Base-by-base conservation (phyloP, 2,113 vertebrate genomes). In the Istiophorus platypterus region DNA sequence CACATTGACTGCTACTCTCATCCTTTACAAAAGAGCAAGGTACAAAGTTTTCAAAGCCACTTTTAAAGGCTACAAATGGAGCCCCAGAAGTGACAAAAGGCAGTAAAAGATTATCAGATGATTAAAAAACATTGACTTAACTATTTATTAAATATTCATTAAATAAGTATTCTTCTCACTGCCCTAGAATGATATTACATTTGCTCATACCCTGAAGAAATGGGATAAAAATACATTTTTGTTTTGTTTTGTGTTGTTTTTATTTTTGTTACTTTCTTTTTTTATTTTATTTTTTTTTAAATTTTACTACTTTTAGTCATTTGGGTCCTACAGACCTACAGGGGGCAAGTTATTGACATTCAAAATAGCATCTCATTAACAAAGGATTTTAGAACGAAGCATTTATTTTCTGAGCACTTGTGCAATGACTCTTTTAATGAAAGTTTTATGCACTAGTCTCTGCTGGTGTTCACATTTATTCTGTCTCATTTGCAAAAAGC, bases 391-490 rank as follows among this genome's bases (percentile, higher is more conserved):
- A n/a, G 26, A 72, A 37, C 22, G 20, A 22, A 9, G 18, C 18
- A 42, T 72, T 68, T 31, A 20, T 62, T 39, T 29, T 70, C 58
- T 42, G 57, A 79, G 56, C 4, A 58, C 26, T 71, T 54, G 37
- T 51, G 54, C 72, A 65, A 17, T 57, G 13, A 58, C 54, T 76
- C 72, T 66, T 69, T 74, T 51, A 45, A 89, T 78, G 79, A 52
- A 83, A 75, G 74, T 71, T 85, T 83, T 58, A 91, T 74, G 70
- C 52, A 11, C 59, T 80, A 9, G 13, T 64, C 7, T 69, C 86
- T 70, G 78, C 58, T 78, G 86, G 86, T 66, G 67, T 82, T 42
- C 51, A 71, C 65, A 76, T 69, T 85, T 64, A 78, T 71, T 75
- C 56, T 11, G 24, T 65, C 34, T 74, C 64, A 80, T 81, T 81